Evolutionary conservation across 2,888 invertebrate genomes (phyloP).

Genomic region (Sympetrum striolatum): DNA sequence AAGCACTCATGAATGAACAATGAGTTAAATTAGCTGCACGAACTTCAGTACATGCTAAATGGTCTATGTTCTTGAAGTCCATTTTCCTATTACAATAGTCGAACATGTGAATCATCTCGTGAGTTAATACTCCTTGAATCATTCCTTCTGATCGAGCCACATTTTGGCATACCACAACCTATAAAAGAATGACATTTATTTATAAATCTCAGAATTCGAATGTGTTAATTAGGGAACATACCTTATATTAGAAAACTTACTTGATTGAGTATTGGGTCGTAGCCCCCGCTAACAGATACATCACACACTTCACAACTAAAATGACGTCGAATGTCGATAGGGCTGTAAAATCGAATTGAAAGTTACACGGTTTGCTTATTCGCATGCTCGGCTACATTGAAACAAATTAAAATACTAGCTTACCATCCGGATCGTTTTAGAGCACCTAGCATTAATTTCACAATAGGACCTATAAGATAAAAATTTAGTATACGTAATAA

Average conservation of each 20-base stretch:
- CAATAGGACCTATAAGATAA: conserved; percentile 69
- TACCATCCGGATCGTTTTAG: conserved; percentile 81
- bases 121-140: conserved; percentile 82
- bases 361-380: not conserved
- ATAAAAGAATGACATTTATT: conserved; percentile 52
- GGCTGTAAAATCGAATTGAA: conserved; percentile 63
- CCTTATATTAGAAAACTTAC: conserved; percentile 54
- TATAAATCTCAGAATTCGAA: not conserved
- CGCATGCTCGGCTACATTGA: not conserved
- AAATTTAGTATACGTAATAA: not conserved
- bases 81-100: conserved; percentile 89
- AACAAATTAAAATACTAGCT: conserved; percentile 53
- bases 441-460: conserved; percentile 85
- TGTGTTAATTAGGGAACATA: conserved; percentile 46
- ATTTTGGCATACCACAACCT: conserved; percentile 93
- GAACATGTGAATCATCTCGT: conserved; percentile 97
- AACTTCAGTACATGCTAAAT: conserved; percentile 94
- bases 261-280: conserved; percentile 84
- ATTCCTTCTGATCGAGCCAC: conserved; percentile 71
- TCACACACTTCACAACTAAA: conserved; percentile 93
- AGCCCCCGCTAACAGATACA: conserved; percentile 85
- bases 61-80: conserved; percentile 88
- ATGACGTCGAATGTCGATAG: conserved; percentile 84
- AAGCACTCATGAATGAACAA: conserved; percentile 85
- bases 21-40: conserved; percentile 93